Evolutionary conservation across 2,113 vertebrate species (phyloP).

Genomic region (Crotalus viridis): DNA sequence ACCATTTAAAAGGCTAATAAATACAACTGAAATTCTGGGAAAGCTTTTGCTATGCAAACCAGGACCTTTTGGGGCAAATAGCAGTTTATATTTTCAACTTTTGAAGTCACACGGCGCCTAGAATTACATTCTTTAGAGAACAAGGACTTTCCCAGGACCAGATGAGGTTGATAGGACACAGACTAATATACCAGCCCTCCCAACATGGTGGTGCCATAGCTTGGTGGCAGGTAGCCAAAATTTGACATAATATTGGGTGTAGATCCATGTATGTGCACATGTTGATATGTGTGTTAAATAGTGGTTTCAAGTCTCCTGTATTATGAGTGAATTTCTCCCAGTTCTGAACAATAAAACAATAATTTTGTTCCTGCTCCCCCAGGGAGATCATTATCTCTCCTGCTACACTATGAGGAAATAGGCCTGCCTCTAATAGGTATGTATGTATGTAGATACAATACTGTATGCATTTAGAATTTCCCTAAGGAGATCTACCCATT

Average conservation of each 20-base stretch:
- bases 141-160: background rate
- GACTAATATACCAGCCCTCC: background rate
- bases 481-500: background rate
- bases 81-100: conserved; percentile 20
- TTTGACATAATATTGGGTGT: background rate
- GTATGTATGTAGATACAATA: background rate
- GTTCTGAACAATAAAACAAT: background rate
- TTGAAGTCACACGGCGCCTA: background rate
- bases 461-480: background rate
- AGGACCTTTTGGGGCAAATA: background rate
- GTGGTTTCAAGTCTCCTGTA: background rate
- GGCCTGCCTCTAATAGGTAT: background rate
- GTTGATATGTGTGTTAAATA: background rate
- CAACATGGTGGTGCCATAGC: background rate
- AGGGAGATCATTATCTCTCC: background rate
- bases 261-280: background rate
- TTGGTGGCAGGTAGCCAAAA: background rate
- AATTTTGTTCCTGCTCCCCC: background rate
- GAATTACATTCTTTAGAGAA: background rate
- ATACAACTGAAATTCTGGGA: background rate
- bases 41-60: conserved; percentile 37
- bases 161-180: background rate
- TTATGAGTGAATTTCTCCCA: background rate
- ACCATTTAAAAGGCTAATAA: conserved; percentile 27
- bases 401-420: background rate